Evolutionary conservation across 2,113 vertebrate species (phyloP), one percentile per base, ranked within the genome.

Genomic region (Herpetotheres cachinnans): DNA sequence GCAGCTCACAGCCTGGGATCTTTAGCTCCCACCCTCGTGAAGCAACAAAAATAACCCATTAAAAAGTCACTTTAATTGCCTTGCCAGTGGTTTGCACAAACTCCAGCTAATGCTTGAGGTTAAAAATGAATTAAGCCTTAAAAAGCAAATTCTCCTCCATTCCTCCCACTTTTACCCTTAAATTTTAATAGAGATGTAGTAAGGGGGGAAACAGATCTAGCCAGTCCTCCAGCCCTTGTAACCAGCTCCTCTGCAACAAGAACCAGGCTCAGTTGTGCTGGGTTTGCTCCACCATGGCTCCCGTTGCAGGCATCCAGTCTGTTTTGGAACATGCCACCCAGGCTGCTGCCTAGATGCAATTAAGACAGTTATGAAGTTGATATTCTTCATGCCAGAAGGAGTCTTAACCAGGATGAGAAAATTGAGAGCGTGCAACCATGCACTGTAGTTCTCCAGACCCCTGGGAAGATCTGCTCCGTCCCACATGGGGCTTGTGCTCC

Each of bases 401-500:
- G 9, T 71, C 66, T 52, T 2, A 8, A 32, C 11, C 30, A 18
- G 4, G 5, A 25, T 10, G 40, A 25, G 5, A 16, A 27, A 38
- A 49, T 2, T 3, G 1, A 22, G 18, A 42, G 20, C 30, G 38
- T 62, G 36, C 27, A 71, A 19, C 26, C 30, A 15, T 1, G 38
- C 42, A 21, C 3, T 6, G 1, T 5, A 24, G 44, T 15, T 10
- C 36, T n/a, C 14, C 58, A 49, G 67, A 86, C 40, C 26, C 17
- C 26, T 18, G 40, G 21, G 29, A 32, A 36, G 65, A 9, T 34
- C 27, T 40, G 30, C 29, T 65, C 36, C 26, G 5, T 50, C 32
- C 80, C 50, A n/a, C 0, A 0, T 0, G 18, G 4, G 14, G 25
- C n/a, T 16, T 7, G 6, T n/a, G 34, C 56, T 52, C 50, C 84